phyloP scores from a whole-genome alignment of 2,797 vertebrate species.

The Allobates femoralis region DNA sequence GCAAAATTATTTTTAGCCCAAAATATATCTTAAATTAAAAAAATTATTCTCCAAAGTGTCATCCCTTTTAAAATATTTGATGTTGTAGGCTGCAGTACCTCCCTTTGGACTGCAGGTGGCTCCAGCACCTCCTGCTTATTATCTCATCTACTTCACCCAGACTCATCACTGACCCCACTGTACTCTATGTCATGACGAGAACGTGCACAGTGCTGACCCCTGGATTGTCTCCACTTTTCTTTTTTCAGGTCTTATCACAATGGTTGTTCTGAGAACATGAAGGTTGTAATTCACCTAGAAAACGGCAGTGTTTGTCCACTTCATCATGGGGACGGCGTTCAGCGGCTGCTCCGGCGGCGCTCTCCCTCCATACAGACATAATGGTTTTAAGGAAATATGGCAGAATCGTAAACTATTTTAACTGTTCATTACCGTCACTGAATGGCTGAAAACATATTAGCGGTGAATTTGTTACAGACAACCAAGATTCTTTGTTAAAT shows the following conservation, averaged over 20 bases:
- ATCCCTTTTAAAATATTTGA: not conserved
- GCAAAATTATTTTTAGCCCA: too few species aligned
- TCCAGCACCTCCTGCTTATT: not conserved
- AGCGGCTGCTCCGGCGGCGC: conserved; percentile 72
- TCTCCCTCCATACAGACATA: conserved; percentile 70
- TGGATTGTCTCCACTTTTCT: conserved; percentile 44
- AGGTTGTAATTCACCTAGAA: conserved; percentile 68
- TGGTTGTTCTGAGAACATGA: conserved; percentile 98
- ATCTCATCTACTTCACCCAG: not conserved
- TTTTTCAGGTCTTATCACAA: conserved; percentile 94
- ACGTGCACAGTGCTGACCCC: not conserved
- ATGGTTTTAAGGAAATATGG: conserved; percentile 72
- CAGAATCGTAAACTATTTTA: conserved; percentile 78
- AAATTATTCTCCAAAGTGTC: too few species aligned
- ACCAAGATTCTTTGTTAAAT: conserved; percentile 72
- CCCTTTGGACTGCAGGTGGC: not conserved
- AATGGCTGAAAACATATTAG: conserved; percentile 71
- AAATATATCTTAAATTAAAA: too few species aligned
- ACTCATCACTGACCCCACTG: not conserved
- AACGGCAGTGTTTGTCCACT: conserved; percentile 72
- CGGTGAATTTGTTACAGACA: conserved; percentile 72
- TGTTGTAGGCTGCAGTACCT: not conserved
- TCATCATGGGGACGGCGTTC: conserved; percentile 75
- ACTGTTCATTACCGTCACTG: conserved; percentile 74
- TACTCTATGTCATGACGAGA: not conserved